Conservation (phyloP, 1,140 invertebrate genomes). For the Drosophila insularis region DNA sequence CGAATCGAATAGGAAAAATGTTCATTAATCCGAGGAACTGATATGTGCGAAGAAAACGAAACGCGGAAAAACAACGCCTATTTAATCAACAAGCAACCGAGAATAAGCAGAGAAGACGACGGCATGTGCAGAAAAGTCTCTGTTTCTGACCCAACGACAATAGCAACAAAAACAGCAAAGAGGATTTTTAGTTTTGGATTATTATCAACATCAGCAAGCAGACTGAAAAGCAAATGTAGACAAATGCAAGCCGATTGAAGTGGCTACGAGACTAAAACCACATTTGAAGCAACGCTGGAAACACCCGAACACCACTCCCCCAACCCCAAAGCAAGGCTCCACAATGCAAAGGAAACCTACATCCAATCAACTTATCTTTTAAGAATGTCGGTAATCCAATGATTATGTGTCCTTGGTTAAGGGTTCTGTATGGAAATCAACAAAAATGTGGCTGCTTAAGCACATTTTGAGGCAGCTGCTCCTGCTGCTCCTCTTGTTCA, state of each 20-base stretch:
- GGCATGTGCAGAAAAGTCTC: conserved; percentile 31
- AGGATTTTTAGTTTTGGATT: conserved; percentile 5
- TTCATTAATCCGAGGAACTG: conserved; percentile 32
- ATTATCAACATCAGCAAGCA: not conserved
- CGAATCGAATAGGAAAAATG: conserved; percentile 58
- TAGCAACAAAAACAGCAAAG: not conserved
- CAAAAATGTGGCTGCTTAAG: conserved; percentile 38
- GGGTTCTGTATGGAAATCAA: conserved; percentile 11
- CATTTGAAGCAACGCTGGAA: not conserved
- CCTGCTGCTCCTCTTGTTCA: conserved; percentile 27
- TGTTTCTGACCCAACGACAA: conserved; percentile 15
- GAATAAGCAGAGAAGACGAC: conserved; percentile 27
- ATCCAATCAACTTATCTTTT: not conserved
- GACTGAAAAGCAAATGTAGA: not conserved
- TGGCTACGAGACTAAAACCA: not conserved
- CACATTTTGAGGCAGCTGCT: conserved; percentile 10
- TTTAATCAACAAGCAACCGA: conserved; percentile 33
- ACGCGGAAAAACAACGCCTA: conserved; percentile 30
- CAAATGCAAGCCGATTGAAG: conserved; percentile 4
- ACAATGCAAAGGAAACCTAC: not conserved
- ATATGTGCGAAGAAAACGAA: conserved; percentile 40
- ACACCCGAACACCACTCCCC: conserved; percentile 2
- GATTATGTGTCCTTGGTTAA: conserved; percentile 40
- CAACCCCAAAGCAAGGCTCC: conserved; percentile 2
- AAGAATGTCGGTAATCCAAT: conserved; percentile 31